Evolutionary conservation across 2,113 vertebrate genomes (phyloP).

Genomic region (Sclerurus mexicanus): DNA sequence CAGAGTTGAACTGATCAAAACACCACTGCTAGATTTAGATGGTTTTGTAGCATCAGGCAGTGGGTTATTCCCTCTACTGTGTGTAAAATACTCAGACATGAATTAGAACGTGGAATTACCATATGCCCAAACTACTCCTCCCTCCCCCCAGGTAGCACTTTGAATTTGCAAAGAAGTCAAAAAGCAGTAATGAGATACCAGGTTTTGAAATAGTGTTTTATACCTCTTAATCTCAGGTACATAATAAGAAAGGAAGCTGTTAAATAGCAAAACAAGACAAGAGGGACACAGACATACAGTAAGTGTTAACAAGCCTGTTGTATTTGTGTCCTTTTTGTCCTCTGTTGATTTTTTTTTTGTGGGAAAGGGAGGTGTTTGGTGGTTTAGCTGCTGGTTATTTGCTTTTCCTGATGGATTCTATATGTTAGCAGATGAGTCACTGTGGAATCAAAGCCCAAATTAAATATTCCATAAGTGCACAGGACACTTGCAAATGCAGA

Average conservation of each 20-base stretch:
- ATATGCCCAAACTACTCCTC: background rate
- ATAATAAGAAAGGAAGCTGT: slow-evolving; percentile 72
- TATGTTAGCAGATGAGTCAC: slow-evolving; percentile 14
- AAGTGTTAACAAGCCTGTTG: slow-evolving; percentile 64
- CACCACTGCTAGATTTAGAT: background rate
- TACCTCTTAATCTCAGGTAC: slow-evolving; percentile 75
- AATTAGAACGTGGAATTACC: background rate
- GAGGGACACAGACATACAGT: slow-evolving; percentile 71
- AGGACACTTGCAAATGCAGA: background rate
- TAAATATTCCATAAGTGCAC: background rate
- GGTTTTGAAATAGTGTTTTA: slow-evolving; percentile 77
- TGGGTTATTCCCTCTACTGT: background rate
- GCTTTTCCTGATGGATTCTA: background rate
- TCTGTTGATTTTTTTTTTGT: background rate
- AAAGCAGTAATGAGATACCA: slow-evolving; percentile 61
- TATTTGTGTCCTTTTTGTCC: slow-evolving; percentile 68
- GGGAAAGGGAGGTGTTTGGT: background rate
- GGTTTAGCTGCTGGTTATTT: background rate
- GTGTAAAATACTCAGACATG: background rate
- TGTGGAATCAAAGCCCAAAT: slow-evolving; percentile 7
- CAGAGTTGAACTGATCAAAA: background rate
- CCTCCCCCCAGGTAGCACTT: background rate
- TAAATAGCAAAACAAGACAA: slow-evolving; percentile 74
- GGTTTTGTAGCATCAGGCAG: background rate
- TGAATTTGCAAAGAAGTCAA: slow-evolving; percentile 45